These are phyloP conservation scores for Octomys mimax DNA, from an alignment of 2,797 vertebrate species.

Conservation along the genomic window DNA sequence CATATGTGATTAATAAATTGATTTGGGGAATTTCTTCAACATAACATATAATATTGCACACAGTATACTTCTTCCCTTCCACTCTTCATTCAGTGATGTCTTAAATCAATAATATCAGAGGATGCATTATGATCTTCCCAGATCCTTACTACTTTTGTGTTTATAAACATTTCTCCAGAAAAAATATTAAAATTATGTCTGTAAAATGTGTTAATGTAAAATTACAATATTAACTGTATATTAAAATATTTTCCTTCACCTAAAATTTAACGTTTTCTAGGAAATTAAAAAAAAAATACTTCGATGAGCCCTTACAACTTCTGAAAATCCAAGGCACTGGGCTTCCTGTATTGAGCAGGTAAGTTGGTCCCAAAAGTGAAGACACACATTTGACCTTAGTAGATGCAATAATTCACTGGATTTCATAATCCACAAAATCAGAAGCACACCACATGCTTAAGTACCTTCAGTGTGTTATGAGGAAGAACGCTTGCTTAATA, in stretches of 20 bases:
- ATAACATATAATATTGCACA: not conserved
- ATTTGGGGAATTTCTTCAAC: not conserved
- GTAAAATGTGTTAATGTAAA: not conserved
- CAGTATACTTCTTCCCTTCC: not conserved
- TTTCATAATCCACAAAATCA: not conserved
- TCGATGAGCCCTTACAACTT: not conserved
- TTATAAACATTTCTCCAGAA: not conserved
- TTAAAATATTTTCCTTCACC: not conserved
- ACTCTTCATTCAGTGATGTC: not conserved
- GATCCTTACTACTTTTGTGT: rapidly evolving
- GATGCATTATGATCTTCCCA: not conserved
- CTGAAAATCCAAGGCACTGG: too few relatives aligned
- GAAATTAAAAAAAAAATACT: not conserved
- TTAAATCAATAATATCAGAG: not conserved
- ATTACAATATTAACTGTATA: not conserved
- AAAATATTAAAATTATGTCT: constrained; percentile 6
- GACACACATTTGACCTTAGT: not conserved
- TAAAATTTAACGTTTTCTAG: constrained; percentile 7
- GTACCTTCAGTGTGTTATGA: not conserved
- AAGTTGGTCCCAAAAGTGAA: not conserved
- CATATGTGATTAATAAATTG: constrained; percentile 12
- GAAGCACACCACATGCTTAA: not conserved
- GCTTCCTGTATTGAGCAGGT: rapidly evolving
- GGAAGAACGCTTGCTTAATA: not conserved
- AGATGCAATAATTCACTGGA: not conserved